Evolutionary conservation across 2,113 vertebrate species (phyloP), one percentile per base, ranked within the genome.

Genomic region (Ctenomys sociabilis): DNA sequence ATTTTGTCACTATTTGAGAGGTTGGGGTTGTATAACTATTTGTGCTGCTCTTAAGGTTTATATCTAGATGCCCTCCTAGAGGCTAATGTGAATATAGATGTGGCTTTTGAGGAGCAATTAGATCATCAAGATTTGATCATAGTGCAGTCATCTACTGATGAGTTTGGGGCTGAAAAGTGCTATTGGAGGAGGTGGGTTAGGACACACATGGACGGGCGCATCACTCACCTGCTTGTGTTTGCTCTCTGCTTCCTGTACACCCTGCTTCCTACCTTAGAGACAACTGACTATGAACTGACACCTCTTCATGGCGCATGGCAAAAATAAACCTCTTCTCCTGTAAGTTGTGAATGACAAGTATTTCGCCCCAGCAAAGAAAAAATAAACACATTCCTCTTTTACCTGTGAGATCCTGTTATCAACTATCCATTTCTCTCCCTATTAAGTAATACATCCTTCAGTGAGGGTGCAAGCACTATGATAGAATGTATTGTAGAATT

Each of bases 1-100:
- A 19, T 91, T 88, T 85, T 54, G 37, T 80, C 12, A 45, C 90
- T 13, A 85, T 91, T 54, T 94, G 40, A 88, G 9, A 87, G 73
- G 24, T 21, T 66, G 54, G 21, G 26, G 24, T 57, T 88, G 24
- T 37, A 11, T 85, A 93, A 63, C 11, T 54, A 45, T 21, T 78
- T 93, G 30, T 26, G 16, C 35, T 12, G 40, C 70, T 73, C 37
- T 73, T 43, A 24, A 43, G 24, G 73, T 19, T 77, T 78, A 49
- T 49, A 78, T 49, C 6, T 78, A 78, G 45, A 8, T 30, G 14
- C 30, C 3, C 14, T 45, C 75, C 75, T 13, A 16, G 30, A 49
- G 19, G 13, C 26, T 32, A 78, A 32, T 16, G 32, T 78, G 75
- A 5, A 30, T 3, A 3, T 32, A 32, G 75, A 7, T 49, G 26